Percentiles rank a stretch among this genome's conserved stretches.
Conservation (phyloP, 2,797 vertebrate genomes). For the Phataginus tetradactyla region DNA sequence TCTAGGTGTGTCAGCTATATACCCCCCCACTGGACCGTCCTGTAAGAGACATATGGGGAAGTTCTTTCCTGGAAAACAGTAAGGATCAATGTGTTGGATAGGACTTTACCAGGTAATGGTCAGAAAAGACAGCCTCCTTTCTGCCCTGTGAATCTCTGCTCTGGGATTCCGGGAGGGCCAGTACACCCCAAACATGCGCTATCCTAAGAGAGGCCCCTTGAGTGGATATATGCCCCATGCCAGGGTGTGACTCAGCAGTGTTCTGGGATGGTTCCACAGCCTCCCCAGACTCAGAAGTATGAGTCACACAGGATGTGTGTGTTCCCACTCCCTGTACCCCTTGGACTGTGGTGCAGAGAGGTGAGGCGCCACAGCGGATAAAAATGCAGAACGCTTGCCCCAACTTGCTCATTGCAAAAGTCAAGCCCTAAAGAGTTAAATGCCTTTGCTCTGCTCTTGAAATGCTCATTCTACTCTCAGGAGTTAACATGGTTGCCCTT, state of each 20-base stretch:
- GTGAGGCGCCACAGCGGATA: neutral
- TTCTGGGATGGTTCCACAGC: neutral
- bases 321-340: neutral
- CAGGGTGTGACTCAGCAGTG: neutral
- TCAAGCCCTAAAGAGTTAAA: neutral
- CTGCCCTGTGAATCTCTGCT: neutral
- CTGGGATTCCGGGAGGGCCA: neutral
- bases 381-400: neutral
- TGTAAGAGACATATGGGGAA: neutral
- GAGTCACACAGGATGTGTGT: neutral
- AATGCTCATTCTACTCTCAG: neutral
- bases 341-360: no score
- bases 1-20: no score
- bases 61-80: neutral
- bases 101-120: neutral
- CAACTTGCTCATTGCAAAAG: neutral
- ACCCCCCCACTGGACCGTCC: neutral
- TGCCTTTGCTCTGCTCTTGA: neutral
- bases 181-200: neutral
- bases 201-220: neutral
- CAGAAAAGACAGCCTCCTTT: neutral
- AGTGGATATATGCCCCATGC: neutral
- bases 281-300: no score
- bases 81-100: neutral
- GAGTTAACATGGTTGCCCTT: constrained; percentile 65